Evolutionary conservation across 2,888 invertebrate genomes (phyloP), one percentile per base, ranked within the genome.

Genomic region (Drosophila nigricruria): DNA sequence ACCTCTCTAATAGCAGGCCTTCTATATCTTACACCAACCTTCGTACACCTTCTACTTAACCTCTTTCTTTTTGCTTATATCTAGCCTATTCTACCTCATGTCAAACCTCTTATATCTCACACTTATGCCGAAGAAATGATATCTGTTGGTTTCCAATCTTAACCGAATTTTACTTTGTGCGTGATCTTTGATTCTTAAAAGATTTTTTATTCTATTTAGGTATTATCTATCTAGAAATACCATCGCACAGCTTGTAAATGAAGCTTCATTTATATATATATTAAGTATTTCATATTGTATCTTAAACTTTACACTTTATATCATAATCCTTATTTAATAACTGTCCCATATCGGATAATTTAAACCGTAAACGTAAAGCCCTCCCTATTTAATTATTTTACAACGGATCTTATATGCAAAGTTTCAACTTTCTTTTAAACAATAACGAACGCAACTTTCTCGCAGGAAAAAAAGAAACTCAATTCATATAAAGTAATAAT

Each of bases 381-480:
- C 36, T 1, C 5, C 49, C 20, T 16, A 32, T 50, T 20, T 14
- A 0, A 32, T 32, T 18, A 0, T 14, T 30, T 50, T 50, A 30
- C 12, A 32, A 49, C 27, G n/a, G 14, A 30, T 27, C n/a, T 23
- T 12, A 9, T 4, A 56, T 25, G 38, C 38, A 32, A 25, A 42
- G 5, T 5, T 12, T 5, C 10, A 18, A 45, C 57, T 69, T 73
- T 62, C 62, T 70, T 52, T 18, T 57, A 2, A 49, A 10, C 49
- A 45, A 36, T 23, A 14, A 34, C 42, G 58, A 59, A 59, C 27
- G 30, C 18, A 72, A 68, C 75, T 74, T 75, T 74, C 68, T 52
- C 56, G 50, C 38, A 23, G 32, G 27, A 45, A 50, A 38, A 38
- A 20, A 34, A 16, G 27, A 49, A 49, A 49, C 5, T 49, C 47